Base-by-base conservation (phyloP, 2,113 vertebrate genomes). In the Erpornis zantholeuca region DNA sequence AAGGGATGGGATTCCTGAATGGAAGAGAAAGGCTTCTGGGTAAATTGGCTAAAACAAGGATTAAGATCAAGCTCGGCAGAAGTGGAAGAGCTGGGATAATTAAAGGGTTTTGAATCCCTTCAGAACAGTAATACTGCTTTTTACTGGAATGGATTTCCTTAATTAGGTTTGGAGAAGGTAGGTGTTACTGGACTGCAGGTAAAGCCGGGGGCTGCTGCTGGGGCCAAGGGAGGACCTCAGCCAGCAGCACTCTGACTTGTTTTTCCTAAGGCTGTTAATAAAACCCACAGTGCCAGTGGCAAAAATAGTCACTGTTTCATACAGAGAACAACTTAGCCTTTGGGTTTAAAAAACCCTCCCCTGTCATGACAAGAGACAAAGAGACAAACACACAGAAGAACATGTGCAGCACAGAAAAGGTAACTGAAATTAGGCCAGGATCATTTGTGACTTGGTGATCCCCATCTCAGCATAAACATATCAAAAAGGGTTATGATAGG, bases 301-400 rank as follows among this genome's bases (percentile, higher is more conserved):
- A 93, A 89, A 93, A 96, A 92, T 56, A 95, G 68, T 31, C 64
- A 35, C 61, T 38, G 31, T 33, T 88, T 82, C 84, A 68, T 56
- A 40, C 14, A 8, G 9, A 63, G 57, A 95, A 82, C 42, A 49
- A 75, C 36, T 86, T 66, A 3, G 57, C 31, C 89, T 94, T 84
- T 10, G 22, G 27, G n/a, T 79, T 94, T 64, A 64, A 56, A 90
- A 94, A 90, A 36, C 16, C 23, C 66, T 79, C 81, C 49, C 27
- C 27, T 69, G 61, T 61, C 86, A 82, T 92, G 76, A 84, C 21
- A 71, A 53, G 44, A 69, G 25, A 21, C 49, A 71, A n/a, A 75
- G 64, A 82, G 15, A 80, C 70, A 93, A 94, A 85, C 49, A 72
- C 1, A 3, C 2, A 5, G 23, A 84, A 92, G 33, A 69, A 72